Evolutionary conservation across 2,888 invertebrate species (phyloP).

Genomic region (Meiosimyza platycephala): DNA sequence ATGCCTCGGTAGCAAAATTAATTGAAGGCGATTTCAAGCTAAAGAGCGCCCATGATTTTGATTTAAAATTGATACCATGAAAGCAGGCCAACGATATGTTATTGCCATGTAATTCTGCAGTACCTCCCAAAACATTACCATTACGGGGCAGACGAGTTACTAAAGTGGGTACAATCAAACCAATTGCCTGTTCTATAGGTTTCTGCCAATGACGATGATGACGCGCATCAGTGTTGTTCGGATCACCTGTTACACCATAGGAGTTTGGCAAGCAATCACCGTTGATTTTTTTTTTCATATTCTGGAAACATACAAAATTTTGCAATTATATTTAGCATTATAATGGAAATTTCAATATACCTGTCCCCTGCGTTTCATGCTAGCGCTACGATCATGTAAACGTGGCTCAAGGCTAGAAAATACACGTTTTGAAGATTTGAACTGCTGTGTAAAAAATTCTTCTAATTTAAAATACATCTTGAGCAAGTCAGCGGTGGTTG

Average conservation of each 20-base stretch:
- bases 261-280: constrained; percentile 47
- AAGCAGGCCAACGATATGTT: constrained; percentile 96
- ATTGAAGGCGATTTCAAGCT: constrained; percentile 93
- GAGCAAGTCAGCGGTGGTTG: constrained; percentile 94
- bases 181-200: constrained; percentile 84
- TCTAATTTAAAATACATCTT: constrained; percentile 97
- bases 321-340: neutral
- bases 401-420: constrained; percentile 79
- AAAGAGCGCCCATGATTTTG: constrained; percentile 96
- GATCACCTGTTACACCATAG: constrained; percentile 44
- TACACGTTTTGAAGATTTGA: constrained; percentile 93
- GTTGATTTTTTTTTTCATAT: constrained; percentile 65
- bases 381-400: constrained; percentile 61
- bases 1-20: constrained; percentile 92
- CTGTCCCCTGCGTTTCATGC: constrained; percentile 64
- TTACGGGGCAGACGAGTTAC: constrained; percentile 76
- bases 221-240: constrained; percentile 72
- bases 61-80: constrained; percentile 96
- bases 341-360: neutral
- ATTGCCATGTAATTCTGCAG: constrained; percentile 87
- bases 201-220: constrained; percentile 97
- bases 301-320: constrained; percentile 25
- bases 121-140: constrained; percentile 86
- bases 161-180: constrained; percentile 81
- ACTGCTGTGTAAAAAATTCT: constrained; percentile 98